phyloP scores from a whole-genome alignment of 2,113 vertebrate genomes.

The Campylomormyrus numenius region DNA sequence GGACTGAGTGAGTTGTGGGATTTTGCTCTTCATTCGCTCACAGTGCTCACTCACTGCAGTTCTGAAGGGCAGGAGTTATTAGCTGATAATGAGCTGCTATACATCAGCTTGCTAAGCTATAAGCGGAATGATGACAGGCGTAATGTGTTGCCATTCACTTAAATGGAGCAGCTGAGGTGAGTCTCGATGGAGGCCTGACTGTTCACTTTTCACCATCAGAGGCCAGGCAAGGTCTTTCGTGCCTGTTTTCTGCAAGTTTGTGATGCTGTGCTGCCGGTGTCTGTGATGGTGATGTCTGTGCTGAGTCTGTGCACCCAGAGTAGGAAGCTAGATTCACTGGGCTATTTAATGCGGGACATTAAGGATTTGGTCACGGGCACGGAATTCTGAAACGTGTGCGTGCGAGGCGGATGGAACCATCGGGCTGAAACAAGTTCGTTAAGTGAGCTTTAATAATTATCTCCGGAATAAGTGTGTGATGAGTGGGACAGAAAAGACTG shows the following conservation, averaged over 20 bases:
- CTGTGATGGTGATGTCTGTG: not conserved
- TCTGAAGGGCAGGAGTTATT: not conserved
- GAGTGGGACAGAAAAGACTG: not conserved
- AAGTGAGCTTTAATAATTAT: slow-evolving; percentile 10
- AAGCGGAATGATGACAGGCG: not conserved
- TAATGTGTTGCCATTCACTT: slow-evolving; percentile 2
- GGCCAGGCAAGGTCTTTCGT: not conserved
- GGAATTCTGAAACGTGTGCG: not conserved
- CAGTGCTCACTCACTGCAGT: not conserved
- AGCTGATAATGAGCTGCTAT: not conserved
- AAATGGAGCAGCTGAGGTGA: not conserved
- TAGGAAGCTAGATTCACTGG: not conserved
- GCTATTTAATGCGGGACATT: not conserved
- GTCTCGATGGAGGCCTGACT: no score
- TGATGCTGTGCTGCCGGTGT: not conserved
- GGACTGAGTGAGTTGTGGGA: not conserved
- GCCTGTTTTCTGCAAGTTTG: not conserved
- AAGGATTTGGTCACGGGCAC: not conserved
- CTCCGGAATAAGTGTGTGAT: not conserved
- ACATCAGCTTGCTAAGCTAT: not conserved
- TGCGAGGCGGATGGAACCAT: not conserved
- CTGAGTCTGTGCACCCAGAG: not conserved
- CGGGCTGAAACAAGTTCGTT: slow-evolving; percentile 12
- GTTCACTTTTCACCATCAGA: not conserved
- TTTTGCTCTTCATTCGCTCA: not conserved